phyloP scores from a whole-genome alignment of 2,888 invertebrate genomes.

The Idaea dimidiata region DNA sequence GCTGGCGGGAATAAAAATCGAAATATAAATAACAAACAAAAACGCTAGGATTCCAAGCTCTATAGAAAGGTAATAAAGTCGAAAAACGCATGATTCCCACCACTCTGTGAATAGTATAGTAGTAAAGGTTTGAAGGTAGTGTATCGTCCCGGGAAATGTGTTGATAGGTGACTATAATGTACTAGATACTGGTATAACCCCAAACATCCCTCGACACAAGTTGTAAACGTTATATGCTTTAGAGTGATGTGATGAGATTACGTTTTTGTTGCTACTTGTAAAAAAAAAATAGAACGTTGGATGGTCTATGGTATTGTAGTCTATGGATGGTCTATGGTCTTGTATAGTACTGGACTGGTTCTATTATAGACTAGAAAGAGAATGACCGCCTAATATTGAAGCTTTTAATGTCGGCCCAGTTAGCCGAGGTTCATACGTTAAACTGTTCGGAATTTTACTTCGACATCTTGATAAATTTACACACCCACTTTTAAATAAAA shows the following conservation, averaged over 20 bases:
- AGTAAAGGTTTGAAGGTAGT: constrained; percentile 6
- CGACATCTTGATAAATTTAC: no score
- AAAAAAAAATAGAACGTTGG: no score
- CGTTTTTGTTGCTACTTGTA: constrained; percentile 23
- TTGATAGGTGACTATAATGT: constrained; percentile 13
- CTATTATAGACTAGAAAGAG: no score
- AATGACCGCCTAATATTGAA: no score
- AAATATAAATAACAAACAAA: background rate
- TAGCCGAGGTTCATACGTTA: no score
- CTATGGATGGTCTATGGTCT: no score
- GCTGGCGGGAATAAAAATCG: background rate
- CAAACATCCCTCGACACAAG: constrained; percentile 38
- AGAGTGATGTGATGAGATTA: constrained; percentile 36
- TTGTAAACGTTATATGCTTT: constrained; percentile 44
- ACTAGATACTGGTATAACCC: constrained; percentile 30
- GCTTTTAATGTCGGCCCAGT: no score
- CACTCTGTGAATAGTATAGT: background rate
- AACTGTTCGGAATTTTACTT: no score
- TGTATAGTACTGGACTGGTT: no score
- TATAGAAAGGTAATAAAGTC: constrained; percentile 10
- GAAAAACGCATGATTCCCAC: background rate
- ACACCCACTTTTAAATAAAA: no score
- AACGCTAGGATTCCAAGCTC: background rate
- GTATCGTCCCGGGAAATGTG: constrained; percentile 22
- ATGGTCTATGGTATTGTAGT: no score